Conservation (phyloP, 2,797 vertebrate genomes). For the Danio tinwini region DNA sequence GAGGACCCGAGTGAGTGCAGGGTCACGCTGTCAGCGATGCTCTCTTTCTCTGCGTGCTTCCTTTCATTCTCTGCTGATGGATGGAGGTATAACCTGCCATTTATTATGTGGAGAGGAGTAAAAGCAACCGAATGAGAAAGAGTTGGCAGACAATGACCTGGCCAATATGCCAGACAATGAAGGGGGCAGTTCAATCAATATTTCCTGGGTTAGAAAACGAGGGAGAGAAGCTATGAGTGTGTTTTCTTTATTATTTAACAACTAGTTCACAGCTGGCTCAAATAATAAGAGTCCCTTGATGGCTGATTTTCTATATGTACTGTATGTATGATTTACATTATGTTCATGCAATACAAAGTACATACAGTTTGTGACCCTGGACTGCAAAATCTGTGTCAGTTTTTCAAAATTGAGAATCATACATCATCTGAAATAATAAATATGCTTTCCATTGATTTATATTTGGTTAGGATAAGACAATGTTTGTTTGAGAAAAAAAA, state of each 20-base stretch:
- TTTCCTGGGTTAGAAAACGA: conserved; percentile 51
- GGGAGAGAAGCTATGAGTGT: conserved; percentile 25
- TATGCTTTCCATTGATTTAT: too few relatives aligned
- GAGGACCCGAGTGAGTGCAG: conserved; percentile 17
- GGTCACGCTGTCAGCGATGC: conserved; percentile 19
- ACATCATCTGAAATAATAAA: too few relatives aligned
- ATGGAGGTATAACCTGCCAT: conserved; percentile 67
- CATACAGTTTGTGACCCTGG: too few relatives aligned
- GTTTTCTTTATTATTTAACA: conserved; percentile 7
- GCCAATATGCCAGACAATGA: conserved; percentile 44
- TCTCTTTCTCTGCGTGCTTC: conserved; percentile 21
- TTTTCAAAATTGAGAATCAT: too few relatives aligned
- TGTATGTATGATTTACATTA: too few relatives aligned
- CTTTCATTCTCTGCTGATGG: conserved; percentile 63
- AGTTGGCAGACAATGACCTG: conserved; percentile 50
- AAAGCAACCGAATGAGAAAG: conserved; percentile 63
- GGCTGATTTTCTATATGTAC: neutral
- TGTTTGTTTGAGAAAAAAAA: too few relatives aligned
- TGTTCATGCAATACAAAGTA: too few relatives aligned
- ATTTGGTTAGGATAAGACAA: too few relatives aligned
- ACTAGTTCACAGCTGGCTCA: neutral
- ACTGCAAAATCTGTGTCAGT: too few relatives aligned
- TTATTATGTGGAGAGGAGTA: conserved; percentile 82
- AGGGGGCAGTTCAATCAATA: conserved; percentile 59
- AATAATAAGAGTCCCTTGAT: neutral